phyloP scores from a whole-genome alignment of 2,888 invertebrate species.

The Nemotelus nigrinus region DNA sequence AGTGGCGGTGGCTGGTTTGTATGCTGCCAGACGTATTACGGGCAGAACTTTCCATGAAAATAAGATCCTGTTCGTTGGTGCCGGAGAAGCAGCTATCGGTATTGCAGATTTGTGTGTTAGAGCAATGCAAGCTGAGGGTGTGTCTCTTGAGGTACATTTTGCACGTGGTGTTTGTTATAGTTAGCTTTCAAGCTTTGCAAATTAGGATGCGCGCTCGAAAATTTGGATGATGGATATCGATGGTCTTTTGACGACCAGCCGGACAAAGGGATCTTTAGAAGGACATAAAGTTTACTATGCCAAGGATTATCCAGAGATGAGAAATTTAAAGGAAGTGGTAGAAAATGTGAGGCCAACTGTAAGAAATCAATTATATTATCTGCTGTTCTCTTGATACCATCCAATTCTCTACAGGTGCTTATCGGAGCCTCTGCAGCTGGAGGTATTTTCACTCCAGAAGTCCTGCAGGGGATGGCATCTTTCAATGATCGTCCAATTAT shows the following conservation, averaged over 20 bases:
- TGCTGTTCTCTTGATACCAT: not conserved
- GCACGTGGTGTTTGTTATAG: not conserved
- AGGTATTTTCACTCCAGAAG: slow-evolving; percentile 89
- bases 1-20: slow-evolving; percentile 92
- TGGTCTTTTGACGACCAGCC: slow-evolving; percentile 82
- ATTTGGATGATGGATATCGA: slow-evolving; percentile 97
- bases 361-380: slow-evolving; percentile 54
- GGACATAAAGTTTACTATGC: slow-evolving; percentile 78
- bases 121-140: slow-evolving; percentile 83
- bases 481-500: slow-evolving; percentile 91
- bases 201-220: slow-evolving; percentile 79
- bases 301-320: slow-evolving; percentile 81
- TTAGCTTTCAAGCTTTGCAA: slow-evolving; percentile 26
- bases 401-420: slow-evolving; percentile 57
- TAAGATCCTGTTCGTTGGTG: slow-evolving; percentile 90
- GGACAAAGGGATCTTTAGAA: slow-evolving; percentile 72
- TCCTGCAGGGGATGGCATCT: slow-evolving; percentile 86
- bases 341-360: slow-evolving; percentile 90
- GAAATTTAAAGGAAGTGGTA: slow-evolving; percentile 81
- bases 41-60: slow-evolving; percentile 84
- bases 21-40: slow-evolving; percentile 63
- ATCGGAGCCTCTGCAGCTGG: slow-evolving; percentile 91
- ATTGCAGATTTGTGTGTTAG: slow-evolving; percentile 90
- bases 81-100: slow-evolving; percentile 92
- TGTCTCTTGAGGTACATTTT: slow-evolving; percentile 62